A percentile compares a stretch with the other conserved stretches of the same genome.
Conservation (phyloP, 1,140 invertebrate species). For the Aradophagus sp. region DNA sequence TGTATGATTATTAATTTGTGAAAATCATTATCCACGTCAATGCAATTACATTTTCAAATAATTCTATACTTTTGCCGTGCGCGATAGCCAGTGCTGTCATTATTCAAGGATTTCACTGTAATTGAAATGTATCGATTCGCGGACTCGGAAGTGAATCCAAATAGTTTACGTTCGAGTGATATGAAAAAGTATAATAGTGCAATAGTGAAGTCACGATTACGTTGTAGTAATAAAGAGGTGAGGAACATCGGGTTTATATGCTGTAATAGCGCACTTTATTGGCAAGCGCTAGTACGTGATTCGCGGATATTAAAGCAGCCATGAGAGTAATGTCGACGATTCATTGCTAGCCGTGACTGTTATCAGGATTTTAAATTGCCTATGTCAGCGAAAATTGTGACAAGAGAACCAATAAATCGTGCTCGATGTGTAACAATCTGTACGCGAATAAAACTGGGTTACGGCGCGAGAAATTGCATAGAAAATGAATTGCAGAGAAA, state of each 20-base stretch:
- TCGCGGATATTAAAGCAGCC: conserved; percentile 56
- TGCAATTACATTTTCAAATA: too few relatives aligned
- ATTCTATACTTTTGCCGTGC: too few relatives aligned
- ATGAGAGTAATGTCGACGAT: conserved; percentile 56
- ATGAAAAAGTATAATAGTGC: conserved; percentile 36
- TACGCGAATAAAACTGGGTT: conserved; percentile 47
- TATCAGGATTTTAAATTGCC: conserved; percentile 57
- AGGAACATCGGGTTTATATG: conserved; percentile 51
- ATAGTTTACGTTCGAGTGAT: conserved; percentile 16
- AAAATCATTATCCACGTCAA: too few relatives aligned
- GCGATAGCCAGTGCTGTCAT: too few relatives aligned
- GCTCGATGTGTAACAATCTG: conserved; percentile 52
- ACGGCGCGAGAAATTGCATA: conserved; percentile 41
- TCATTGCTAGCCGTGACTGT: conserved; percentile 53
- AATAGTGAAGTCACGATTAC: conserved; percentile 43
- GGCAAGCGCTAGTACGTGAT: conserved; percentile 52
- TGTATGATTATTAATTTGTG: too few relatives aligned
- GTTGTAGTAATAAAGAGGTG: conserved; percentile 49
- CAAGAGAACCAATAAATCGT: conserved; percentile 57
- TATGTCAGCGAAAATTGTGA: conserved; percentile 56
- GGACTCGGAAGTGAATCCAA: background rate
- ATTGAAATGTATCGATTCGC: conserved; percentile 15
- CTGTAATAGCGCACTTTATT: conserved; percentile 53
- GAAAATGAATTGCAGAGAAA: too few relatives aligned
- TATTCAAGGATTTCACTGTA: conserved; percentile 1